Evolutionary conservation across 2,888 invertebrate genomes (phyloP).

Genomic region (Rotaria socialis): DNA sequence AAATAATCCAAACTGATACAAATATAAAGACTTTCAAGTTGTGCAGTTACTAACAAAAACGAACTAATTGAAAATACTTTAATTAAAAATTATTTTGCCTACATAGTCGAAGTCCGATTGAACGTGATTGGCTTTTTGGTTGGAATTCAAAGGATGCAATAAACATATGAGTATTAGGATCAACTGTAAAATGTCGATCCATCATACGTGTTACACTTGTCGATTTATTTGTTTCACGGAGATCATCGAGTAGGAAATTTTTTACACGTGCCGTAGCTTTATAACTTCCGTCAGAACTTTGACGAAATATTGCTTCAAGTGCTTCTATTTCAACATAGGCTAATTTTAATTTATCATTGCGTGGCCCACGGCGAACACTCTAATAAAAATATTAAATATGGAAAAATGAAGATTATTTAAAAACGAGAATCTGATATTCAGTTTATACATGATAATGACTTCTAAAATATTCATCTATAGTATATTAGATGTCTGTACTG

Average conservation of each 20-base stretch:
- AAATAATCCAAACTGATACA: constrained; percentile 87
- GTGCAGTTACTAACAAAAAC: constrained; percentile 68
- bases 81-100: background rate
- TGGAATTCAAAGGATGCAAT: constrained; percentile 51
- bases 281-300: background rate
- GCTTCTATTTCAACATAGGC: background rate
- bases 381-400: background rate
- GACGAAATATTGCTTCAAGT: constrained; percentile 5
- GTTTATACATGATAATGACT: too few species aligned
- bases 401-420: too few species aligned
- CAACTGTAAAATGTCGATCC: constrained; percentile 60
- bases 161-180: constrained; percentile 60
- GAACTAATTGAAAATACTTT: constrained; percentile 51
- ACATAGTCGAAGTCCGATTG: background rate
- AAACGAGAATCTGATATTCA: too few species aligned
- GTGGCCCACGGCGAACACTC: background rate
- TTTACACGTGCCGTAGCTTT: constrained; percentile 4
- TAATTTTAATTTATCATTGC: background rate
- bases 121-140: background rate
- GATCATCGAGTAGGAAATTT: constrained; percentile 2
- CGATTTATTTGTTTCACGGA: background rate
- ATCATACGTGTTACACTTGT: constrained; percentile 48
- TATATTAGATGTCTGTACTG: too few species aligned
- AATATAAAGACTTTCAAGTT: constrained; percentile 80
- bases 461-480: too few species aligned